Evolutionary conservation across 2,888 invertebrate species (phyloP), one percentile per base, ranked within the genome.

Genomic region (Polietes domitor): DNA sequence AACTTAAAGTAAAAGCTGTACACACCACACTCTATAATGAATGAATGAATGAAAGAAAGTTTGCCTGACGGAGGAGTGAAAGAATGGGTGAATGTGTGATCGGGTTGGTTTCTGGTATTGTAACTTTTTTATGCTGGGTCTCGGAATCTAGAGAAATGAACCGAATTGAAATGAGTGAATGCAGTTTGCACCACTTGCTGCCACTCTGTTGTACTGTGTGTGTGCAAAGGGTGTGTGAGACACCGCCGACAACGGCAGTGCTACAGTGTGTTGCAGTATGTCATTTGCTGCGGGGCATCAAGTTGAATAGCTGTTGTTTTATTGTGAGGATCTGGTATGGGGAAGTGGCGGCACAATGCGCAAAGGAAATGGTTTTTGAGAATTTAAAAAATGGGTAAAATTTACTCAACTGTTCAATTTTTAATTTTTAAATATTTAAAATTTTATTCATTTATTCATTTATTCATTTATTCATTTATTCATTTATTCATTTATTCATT

Each of bases 221-320:
- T 41, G 41, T 41, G 41, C 15, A n/a, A n/a, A n/a, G n/a, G n/a
- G 41, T 41, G 2, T 55, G 58, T 24, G 15, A 58, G 58, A 58
- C 26, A 26, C 58, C 26, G 58, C 24, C 58, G 1, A 15, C 15
- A 1, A 53, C 21, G 21, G 15, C 26, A 0, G 26, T 15, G 26
- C 26, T 9, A 24, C 26, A 10, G 3, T 58, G 15, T 58, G 43
- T 53, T 63, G 81, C 81, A 81, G 43, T 84, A 81, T 84, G 72
- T 78, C 81, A 84, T 81, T 12, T 70, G 84, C 84, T 73, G n/a
- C 15, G 43, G 61, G 78, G 65, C 73, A 63, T 55, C 37, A 24
- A 24, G 19, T 37, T 19, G 37, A 32, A 41, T 65, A 41, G 19
- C 58, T 24, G 7, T 65, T 6, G 37, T 37, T 37, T 37, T 12